A percentile compares a stretch with the other conserved stretches of the same genome.
Evolutionary conservation across 2,888 invertebrate species (phyloP).

Genomic region (Alitta virens): DNA sequence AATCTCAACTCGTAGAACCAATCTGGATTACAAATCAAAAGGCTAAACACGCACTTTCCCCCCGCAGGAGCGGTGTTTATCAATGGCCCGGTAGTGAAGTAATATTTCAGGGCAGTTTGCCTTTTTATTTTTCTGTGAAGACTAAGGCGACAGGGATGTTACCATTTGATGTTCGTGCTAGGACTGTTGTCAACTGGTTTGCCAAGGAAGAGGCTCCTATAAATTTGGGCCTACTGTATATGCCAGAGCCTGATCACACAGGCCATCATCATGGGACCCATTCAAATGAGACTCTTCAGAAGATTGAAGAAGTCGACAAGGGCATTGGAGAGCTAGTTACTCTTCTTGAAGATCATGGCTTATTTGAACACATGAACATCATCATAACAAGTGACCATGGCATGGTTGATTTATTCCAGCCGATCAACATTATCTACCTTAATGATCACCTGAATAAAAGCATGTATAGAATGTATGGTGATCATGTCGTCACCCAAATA

Average conservation of each 20-base stretch:
- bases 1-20: constrained; percentile 50
- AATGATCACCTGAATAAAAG: neutral
- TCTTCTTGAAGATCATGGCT: constrained; percentile 59
- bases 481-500: too few relatives aligned
- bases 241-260: constrained; percentile 69
- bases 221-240: constrained; percentile 70
- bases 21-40: constrained; percentile 59
- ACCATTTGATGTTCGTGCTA: constrained; percentile 28
- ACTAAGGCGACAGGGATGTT: constrained; percentile 33
- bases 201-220: constrained; percentile 61
- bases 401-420: constrained; percentile 62
- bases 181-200: constrained; percentile 49
- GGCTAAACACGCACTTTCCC: constrained; percentile 30
- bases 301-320: constrained; percentile 59
- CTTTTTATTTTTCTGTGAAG: constrained; percentile 29
- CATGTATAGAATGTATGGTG: neutral
- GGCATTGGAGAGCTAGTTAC: constrained; percentile 60
- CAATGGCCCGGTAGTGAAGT: constrained; percentile 71
- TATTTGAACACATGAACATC: constrained; percentile 64
- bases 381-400: constrained; percentile 75
- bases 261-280: constrained; percentile 64
- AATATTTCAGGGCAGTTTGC: constrained; percentile 55
- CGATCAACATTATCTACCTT: constrained; percentile 36
- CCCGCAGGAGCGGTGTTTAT: constrained; percentile 65
- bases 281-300: constrained; percentile 56